Base-by-base conservation (phyloP, 2,888 invertebrate species). In the Monochamus alternatus region DNA sequence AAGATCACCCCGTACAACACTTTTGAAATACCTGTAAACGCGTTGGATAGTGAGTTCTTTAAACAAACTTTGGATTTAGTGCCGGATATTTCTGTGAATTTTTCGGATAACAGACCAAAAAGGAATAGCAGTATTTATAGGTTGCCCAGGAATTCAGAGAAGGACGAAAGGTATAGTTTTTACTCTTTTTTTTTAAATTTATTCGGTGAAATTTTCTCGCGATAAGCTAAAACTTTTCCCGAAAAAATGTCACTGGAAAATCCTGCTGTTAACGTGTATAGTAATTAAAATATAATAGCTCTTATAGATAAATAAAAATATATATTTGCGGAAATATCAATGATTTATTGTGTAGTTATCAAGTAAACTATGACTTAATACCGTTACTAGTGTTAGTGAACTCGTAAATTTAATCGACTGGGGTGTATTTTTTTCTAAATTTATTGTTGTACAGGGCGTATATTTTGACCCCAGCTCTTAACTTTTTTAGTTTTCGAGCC, bases 1-100 rank as follows among this genome's bases (percentile, higher is more conserved):
- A 79, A 82, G 71, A 81, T 84, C 10, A 82, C 78, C 22, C 81
- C 84, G 44, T 84, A 82, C 74, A 81, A 83, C 32, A 81, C 81
- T 31, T 84, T 84, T 59, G 82, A 80, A 55, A 78, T 84, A 52
- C 80, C 83, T 2, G 72, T 74, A 30, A 77, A 83, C 59, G 83
- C 81, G 43, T 73, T 83, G 68, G 76, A 83, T 38, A 81, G 82
- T 79, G 84, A 84, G 43, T 82, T 84, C 75, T 81, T 82, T 64
- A 81, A 82, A 62, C 76, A 81, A 51, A 82, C 81, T 51, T 71
- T 84, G 52, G 62, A 75, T 14, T 63, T 77, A 5, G 69, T 81
- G 60, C 81, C 81, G 7, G 78, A 81, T 58, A 14, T 70, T 10
- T 14, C 43, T 7, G 30, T 12, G 59, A 30, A 5, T 30, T 59